phyloP scores from a whole-genome alignment of 2,113 vertebrate genomes.

The Podarcis muralis region DNA sequence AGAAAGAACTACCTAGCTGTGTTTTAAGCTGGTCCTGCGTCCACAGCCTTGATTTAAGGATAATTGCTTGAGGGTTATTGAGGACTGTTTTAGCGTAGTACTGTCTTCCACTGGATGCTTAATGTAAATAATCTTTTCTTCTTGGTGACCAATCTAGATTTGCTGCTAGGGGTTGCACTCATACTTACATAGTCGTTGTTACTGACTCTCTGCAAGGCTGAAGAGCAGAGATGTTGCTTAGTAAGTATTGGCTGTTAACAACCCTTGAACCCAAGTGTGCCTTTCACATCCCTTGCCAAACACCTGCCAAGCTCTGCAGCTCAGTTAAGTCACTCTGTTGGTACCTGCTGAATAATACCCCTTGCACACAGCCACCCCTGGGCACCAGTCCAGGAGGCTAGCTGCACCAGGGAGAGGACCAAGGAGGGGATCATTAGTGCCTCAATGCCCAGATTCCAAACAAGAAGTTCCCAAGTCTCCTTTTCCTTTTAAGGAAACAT shows the following conservation, averaged over 20 bases:
- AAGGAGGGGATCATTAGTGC: constrained; percentile 9
- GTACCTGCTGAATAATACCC: neutral
- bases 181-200: neutral
- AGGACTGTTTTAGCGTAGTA: neutral
- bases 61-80: neutral
- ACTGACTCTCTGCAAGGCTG: neutral
- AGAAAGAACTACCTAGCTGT: too few relatives aligned
- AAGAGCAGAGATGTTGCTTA: neutral
- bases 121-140: neutral
- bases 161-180: neutral
- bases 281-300: neutral
- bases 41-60: constrained; percentile 38
- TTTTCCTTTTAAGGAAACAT: constrained; percentile 83
- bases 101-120: neutral
- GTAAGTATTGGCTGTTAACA: neutral
- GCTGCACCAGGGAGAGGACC: neutral
- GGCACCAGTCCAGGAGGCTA: neutral
- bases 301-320: neutral
- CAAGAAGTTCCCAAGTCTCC: constrained; percentile 67
- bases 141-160: neutral
- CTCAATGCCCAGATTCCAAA: constrained; percentile 54
- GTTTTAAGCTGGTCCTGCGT: too few relatives aligned
- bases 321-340: neutral
- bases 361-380: neutral
- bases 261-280: neutral